phyloP scores from a whole-genome alignment of 2,888 invertebrate species.

The Epiblema foenella region DNA sequence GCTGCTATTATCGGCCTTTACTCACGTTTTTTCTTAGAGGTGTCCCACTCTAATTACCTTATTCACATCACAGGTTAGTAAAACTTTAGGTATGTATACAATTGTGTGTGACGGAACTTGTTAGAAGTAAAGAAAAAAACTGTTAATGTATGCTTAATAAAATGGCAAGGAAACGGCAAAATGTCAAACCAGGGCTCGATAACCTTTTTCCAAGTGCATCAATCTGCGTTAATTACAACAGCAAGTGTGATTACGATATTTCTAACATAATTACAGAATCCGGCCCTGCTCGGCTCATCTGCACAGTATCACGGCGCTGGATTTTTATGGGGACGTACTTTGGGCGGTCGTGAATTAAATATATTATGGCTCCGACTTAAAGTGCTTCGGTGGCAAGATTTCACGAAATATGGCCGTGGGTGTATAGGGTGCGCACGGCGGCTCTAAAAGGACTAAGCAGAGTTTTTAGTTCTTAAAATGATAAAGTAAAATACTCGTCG shows the following conservation, averaged over 20 bases:
- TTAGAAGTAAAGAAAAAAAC: no score
- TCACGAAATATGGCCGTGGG: constrained; percentile 73
- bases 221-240: constrained; percentile 17
- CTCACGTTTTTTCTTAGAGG: no score
- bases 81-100: no score
- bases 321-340: constrained; percentile 83
- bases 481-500: no score
- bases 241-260: constrained; percentile 8
- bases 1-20: no score
- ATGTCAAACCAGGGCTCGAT: background rate
- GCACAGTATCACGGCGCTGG: constrained; percentile 80
- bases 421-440: constrained; percentile 36
- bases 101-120: no score
- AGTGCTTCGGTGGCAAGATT: constrained; percentile 81
- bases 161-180: no score
- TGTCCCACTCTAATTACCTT: no score
- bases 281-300: constrained; percentile 80
- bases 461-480: constrained; percentile 1
- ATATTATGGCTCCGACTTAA: constrained; percentile 78
- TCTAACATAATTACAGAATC: constrained; percentile 56
- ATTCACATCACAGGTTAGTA: no score
- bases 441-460: constrained; percentile 16
- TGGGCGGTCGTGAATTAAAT: constrained; percentile 81
- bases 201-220: constrained; percentile 16
- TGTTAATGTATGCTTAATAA: no score